Percentiles rank a stretch among this genome's conserved stretches.
phyloP scores from a whole-genome alignment of 2,113 vertebrate genomes.

The Aphelocoma coerulescens region DNA sequence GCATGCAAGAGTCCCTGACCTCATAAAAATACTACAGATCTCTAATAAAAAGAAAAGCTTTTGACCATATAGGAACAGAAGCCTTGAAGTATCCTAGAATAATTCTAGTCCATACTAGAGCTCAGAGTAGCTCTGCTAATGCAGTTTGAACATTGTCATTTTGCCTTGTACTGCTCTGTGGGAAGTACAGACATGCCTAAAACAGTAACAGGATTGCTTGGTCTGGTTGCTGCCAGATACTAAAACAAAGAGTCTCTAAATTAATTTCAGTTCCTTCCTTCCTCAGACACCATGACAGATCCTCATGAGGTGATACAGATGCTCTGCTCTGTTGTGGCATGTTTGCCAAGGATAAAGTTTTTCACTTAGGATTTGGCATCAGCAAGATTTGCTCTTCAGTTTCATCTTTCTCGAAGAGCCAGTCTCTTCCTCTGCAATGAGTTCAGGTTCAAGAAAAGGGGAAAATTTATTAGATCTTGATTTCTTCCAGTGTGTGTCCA shows the following conservation, averaged over 20 bases:
- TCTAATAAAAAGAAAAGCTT: neutral
- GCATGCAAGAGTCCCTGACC: neutral
- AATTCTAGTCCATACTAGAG: neutral
- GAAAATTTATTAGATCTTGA: neutral
- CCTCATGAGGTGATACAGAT: neutral
- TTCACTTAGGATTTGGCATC: neutral
- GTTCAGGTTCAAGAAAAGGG: neutral
- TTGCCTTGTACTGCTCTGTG: neutral
- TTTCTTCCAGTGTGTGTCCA: neutral
- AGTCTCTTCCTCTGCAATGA: neutral
- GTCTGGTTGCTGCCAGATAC: slow-evolving; percentile 27
- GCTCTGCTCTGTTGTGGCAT: slow-evolving; percentile 10
- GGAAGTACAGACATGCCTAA: neutral
- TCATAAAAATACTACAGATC: neutral
- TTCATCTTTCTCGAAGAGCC: neutral
- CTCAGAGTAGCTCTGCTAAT: neutral
- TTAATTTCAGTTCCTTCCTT: slow-evolving; percentile 35
- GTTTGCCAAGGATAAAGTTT: slow-evolving; percentile 5
- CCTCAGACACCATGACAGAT: neutral
- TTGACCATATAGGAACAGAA: neutral
- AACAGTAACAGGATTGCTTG: neutral
- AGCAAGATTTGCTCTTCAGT: neutral
- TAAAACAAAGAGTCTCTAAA: neutral
- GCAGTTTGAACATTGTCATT: neutral
- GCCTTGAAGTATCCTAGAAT: neutral